These are phyloP conservation scores for Turritopsis rubra DNA, from an alignment of 30 jellyfish, hydroid and myxozoan species.

Conservation along the genomic window DNA sequence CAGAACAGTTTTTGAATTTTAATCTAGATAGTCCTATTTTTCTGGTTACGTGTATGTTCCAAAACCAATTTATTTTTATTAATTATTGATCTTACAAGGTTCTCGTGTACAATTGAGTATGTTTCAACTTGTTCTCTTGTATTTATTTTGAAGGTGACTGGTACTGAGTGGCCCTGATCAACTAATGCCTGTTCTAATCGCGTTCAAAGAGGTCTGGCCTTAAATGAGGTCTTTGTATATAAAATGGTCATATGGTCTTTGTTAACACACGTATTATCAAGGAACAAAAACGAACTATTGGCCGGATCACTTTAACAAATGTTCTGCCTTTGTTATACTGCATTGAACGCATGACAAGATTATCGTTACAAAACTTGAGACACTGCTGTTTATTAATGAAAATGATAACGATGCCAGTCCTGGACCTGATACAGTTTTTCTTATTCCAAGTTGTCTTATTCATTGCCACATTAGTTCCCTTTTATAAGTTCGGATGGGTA, in stretches of 20 bases:
- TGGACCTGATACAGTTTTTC: not conserved
- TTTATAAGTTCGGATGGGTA: not conserved
- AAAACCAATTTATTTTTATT: too few species aligned
- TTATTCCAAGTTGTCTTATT: not conserved
- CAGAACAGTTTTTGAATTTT: too few species aligned
- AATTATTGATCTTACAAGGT: too few species aligned
- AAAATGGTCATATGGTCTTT: not conserved
- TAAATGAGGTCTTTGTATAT: slow-evolving; percentile 9
- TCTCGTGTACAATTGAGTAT: not conserved
- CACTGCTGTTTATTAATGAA: not conserved
- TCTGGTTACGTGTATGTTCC: too few species aligned
- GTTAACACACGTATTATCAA: not conserved
- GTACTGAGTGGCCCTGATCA: slow-evolving; percentile 30
- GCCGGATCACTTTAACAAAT: not conserved
- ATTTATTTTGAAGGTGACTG: slow-evolving; percentile 35
- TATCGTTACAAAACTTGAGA: not conserved
- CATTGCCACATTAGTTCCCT: not conserved
- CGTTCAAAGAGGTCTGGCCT: slow-evolving; percentile 16
- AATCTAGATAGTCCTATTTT: too few species aligned
- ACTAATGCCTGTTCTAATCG: slow-evolving; percentile 1
- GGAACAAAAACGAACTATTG: not conserved
- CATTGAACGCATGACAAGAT: not conserved
- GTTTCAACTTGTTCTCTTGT: not conserved
- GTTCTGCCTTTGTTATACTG: not conserved
- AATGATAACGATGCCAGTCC: not conserved